Percentiles rank a stretch among this genome's conserved stretches.
These are phyloP conservation scores for Misgurnus anguillicaudatus DNA, from an alignment of 2,113 vertebrate genomes.

Conservation along the genomic window DNA sequence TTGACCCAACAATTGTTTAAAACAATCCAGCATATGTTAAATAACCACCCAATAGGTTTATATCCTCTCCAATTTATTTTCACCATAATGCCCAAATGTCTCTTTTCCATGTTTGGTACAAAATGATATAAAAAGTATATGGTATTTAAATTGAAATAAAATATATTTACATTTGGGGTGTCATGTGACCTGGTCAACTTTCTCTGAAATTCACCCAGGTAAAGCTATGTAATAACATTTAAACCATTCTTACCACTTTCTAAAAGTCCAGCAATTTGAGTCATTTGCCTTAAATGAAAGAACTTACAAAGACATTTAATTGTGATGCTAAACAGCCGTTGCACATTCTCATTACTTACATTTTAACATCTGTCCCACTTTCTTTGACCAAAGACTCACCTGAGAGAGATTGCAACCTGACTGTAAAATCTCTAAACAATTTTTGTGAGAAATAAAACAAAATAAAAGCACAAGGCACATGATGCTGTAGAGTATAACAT, in stretches of 20 bases:
- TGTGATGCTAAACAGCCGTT: slow-evolving; percentile 1
- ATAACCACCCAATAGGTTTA: too few relatives aligned
- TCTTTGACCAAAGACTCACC: slow-evolving; percentile 42
- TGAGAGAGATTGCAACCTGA: slow-evolving; percentile 48
- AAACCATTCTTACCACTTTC: not conserved
- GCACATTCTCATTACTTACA: slow-evolving; percentile 31
- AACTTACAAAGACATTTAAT: not conserved
- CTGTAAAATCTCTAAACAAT: not conserved
- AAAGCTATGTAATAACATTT: not conserved
- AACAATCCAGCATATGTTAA: too few relatives aligned
- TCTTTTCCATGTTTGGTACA: too few relatives aligned
- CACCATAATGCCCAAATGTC: too few relatives aligned
- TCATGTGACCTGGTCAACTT: not conserved
- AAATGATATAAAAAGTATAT: too few relatives aligned
- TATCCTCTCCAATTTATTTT: too few relatives aligned
- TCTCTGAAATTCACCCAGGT: not conserved
- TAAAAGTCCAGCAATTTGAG: slow-evolving; percentile 16
- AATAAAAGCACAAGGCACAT: not conserved
- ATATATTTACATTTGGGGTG: too few relatives aligned
- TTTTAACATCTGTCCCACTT: slow-evolving; percentile 3
- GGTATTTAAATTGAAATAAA: too few relatives aligned
- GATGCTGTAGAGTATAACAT: slow-evolving; percentile 15
- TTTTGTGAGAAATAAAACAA: not conserved
- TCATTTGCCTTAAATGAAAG: not conserved
- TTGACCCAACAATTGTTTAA: too few relatives aligned